Evolutionary conservation across 2,113 vertebrate genomes (phyloP).

Genomic region (Gadus macrocephalus): DNA sequence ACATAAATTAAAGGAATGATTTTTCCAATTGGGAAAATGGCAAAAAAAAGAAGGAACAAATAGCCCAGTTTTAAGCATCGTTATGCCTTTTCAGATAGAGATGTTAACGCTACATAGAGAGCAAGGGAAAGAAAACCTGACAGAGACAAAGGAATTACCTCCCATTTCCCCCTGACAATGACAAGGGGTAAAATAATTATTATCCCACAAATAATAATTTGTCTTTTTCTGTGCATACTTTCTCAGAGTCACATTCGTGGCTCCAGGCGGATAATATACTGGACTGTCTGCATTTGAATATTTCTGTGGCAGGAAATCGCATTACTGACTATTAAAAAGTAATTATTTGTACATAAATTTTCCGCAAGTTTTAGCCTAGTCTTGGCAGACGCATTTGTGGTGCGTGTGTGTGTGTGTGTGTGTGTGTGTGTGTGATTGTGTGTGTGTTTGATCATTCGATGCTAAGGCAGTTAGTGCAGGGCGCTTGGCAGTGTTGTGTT

Average conservation of each 20-base stretch:
- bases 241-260: slow-evolving; percentile 66
- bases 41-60: no score
- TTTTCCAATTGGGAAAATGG: no score
- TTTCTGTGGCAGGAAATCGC: slow-evolving; percentile 82
- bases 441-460: slow-evolving; percentile 17
- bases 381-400: slow-evolving; percentile 60
- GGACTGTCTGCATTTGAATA: slow-evolving; percentile 82
- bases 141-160: slow-evolving; percentile 61
- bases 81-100: slow-evolving; percentile 5
- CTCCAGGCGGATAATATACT: slow-evolving; percentile 81
- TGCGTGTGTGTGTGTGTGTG: slow-evolving; percentile 25
- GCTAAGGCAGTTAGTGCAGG: slow-evolving; percentile 75
- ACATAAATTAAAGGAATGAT: not conserved
- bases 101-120: slow-evolving; percentile 10
- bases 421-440: slow-evolving; percentile 8
- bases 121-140: slow-evolving; percentile 36
- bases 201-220: slow-evolving; percentile 76
- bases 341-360: slow-evolving; percentile 85
- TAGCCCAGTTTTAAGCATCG: no score
- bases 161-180: slow-evolving; percentile 58
- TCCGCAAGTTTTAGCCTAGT: slow-evolving; percentile 65
- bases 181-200: slow-evolving; percentile 75
- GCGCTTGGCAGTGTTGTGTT: slow-evolving; percentile 66
- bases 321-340: slow-evolving; percentile 84
- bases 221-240: slow-evolving; percentile 63